These are phyloP conservation scores for Nasua narica DNA, from an alignment of 2,797 vertebrate genomes.

Conservation along the genomic window DNA sequence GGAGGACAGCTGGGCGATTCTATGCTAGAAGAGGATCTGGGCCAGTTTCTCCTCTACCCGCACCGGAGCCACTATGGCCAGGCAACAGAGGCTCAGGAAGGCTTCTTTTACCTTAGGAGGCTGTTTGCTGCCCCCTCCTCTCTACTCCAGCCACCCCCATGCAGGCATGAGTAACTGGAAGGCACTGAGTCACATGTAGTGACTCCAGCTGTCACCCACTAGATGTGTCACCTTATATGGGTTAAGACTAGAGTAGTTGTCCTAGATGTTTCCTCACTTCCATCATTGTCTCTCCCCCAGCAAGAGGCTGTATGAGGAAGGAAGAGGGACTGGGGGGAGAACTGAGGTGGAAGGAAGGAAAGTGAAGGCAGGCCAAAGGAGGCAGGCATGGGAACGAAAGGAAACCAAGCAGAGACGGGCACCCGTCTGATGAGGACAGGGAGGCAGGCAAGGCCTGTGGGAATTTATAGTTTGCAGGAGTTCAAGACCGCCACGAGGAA, in stretches of 20 bases:
- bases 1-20: neutral
- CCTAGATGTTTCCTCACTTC: neutral
- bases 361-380: neutral
- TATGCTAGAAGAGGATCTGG: neutral
- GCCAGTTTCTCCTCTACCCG: neutral
- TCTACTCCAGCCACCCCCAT: neutral
- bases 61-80: neutral
- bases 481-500: neutral
- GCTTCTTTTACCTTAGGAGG: constrained; percentile 4
- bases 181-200: constrained; percentile 40
- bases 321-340: neutral
- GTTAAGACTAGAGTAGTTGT: neutral
- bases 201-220: constrained; percentile 36
- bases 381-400: neutral
- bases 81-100: neutral
- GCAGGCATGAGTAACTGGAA: constrained; percentile 39
- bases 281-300: neutral
- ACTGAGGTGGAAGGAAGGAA: neutral
- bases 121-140: constrained; percentile 23
- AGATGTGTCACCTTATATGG: constrained; percentile 32
- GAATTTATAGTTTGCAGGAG: neutral
- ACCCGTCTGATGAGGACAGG: neutral
- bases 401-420: neutral
- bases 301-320: neutral
- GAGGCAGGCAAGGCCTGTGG: neutral